Conservation (phyloP, 2,113 vertebrate genomes). For the Atherinomorus stipes region DNA sequence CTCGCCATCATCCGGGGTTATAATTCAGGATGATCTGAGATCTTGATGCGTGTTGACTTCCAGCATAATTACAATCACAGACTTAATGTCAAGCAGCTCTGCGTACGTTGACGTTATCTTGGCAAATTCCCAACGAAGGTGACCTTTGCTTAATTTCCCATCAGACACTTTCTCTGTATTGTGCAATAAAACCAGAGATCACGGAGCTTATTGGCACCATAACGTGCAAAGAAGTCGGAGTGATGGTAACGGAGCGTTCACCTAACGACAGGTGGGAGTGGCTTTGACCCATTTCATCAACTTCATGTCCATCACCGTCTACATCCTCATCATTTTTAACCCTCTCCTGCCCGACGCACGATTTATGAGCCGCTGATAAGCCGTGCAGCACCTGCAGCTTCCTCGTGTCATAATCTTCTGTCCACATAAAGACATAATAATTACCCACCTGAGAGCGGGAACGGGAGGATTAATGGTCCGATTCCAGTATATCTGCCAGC, state of each 20-base stretch:
- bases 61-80: background rate
- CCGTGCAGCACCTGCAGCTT: constrained; percentile 3
- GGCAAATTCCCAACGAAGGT: constrained; percentile 12
- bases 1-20: too few relatives aligned
- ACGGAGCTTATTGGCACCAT: constrained; percentile 34
- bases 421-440: constrained; percentile 52
- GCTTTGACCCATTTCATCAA: constrained; percentile 55
- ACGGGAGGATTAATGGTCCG: constrained; percentile 57
- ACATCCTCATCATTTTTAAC: background rate
- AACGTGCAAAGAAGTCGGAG: constrained; percentile 58
- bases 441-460: constrained; percentile 58
- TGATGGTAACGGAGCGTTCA: constrained; percentile 49
- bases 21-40: constrained; percentile 8
- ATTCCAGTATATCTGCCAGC: constrained; percentile 51
- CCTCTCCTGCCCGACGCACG: background rate
- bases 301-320: constrained; percentile 43
- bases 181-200: constrained; percentile 27
- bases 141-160: constrained; percentile 54
- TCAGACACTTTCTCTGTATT: constrained; percentile 20
- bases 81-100: background rate
- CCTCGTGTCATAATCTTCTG: constrained; percentile 31
- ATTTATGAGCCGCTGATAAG: background rate
- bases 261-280: too few relatives aligned
- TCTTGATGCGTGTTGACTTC: background rate
- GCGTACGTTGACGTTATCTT: constrained; percentile 22